Evolutionary conservation across 2,113 vertebrate species (phyloP).

Genomic region (Vulpes lagopus): DNA sequence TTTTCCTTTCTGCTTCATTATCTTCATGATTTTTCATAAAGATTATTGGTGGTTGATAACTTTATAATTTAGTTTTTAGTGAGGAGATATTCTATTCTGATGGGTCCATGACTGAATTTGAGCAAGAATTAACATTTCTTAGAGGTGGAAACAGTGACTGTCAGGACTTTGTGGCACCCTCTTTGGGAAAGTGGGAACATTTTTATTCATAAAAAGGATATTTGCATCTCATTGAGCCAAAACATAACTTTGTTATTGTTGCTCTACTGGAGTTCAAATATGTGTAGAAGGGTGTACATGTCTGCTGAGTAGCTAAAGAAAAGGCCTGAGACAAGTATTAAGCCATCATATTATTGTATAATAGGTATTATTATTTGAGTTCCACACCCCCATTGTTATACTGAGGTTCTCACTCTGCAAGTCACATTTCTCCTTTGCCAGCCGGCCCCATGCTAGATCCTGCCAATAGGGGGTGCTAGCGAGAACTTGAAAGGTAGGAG

Average conservation of each 20-base stretch:
- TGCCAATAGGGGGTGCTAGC: neutral
- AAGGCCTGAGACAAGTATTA: neutral
- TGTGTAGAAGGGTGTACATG: neutral
- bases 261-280: neutral
- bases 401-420: neutral
- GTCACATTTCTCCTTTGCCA: neutral
- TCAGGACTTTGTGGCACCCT: neutral
- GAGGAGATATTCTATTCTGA: neutral
- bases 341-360: neutral
- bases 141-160: neutral
- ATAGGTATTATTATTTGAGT: neutral
- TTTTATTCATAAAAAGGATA: conserved; percentile 35
- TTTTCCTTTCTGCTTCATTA: neutral
- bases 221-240: conserved; percentile 23
- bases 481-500: neutral
- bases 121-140: neutral
- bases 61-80: conserved; percentile 46
- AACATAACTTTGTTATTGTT: neutral
- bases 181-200: neutral
- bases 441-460: neutral
- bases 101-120: conserved; percentile 21
- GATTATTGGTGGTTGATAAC: neutral
- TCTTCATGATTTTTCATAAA: conserved; percentile 5
- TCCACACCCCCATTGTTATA: neutral
- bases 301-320: neutral